These are phyloP conservation scores for Lamprotornis superbus DNA, from an alignment of 2,113 vertebrate species.

Conservation along the genomic window DNA sequence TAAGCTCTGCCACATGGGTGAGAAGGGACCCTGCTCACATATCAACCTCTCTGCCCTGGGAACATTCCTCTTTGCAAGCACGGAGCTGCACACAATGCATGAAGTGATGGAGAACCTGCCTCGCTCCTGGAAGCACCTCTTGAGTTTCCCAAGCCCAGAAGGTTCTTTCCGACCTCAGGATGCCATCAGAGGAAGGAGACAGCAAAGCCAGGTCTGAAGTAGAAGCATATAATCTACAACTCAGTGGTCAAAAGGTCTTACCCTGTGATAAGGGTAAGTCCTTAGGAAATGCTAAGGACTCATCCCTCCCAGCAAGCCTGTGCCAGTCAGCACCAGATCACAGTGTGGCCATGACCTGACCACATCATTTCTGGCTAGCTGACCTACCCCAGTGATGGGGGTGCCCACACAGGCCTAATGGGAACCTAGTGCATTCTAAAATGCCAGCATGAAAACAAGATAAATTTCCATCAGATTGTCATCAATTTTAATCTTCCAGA, in stretches of 20 bases:
- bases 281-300: neutral
- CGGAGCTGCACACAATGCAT: accelerated
- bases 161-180: neutral
- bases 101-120: neutral
- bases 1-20: neutral
- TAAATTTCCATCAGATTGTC: neutral
- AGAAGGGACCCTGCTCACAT: neutral
- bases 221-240: neutral
- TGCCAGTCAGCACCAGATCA: neutral
- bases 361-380: neutral
- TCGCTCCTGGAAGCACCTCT: neutral
- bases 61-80: neutral
- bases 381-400: neutral
- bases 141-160: neutral
- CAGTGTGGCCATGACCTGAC: accelerated
- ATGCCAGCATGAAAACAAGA: neutral
- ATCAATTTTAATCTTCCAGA: neutral
- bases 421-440: neutral
- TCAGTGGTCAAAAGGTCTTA: neutral
- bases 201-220: neutral
- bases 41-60: neutral
- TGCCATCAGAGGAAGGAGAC: neutral
- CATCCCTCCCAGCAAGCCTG: neutral
- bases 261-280: neutral
- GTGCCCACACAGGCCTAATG: neutral